Evolutionary conservation across 2,888 invertebrate species (phyloP), one percentile per base, ranked within the genome.

Genomic region (Cartodere bifasciata): DNA sequence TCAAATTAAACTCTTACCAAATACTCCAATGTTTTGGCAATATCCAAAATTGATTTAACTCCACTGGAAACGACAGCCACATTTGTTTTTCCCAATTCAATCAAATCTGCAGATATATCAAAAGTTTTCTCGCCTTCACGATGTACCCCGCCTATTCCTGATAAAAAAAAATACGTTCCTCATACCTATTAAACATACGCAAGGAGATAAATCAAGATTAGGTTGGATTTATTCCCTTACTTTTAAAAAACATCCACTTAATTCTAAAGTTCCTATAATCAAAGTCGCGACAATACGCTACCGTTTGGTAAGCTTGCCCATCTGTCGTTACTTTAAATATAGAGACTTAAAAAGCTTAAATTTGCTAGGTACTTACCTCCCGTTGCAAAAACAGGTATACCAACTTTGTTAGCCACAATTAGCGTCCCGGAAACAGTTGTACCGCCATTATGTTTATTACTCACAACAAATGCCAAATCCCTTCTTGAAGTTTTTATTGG

Each of bases 351-450:
- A n/a, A n/a, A n/a, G n/a, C n/a, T n/a, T n/a, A n/a, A n/a, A n/a
- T n/a, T n/a, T n/a, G n/a, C n/a, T n/a, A 15, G 6, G 27, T 13
- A 35, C 35, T 47, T 45, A 58, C 82, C 84, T 39, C 97, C 97
- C 14, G 98, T 98, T 2, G 90, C 95, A 65, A 98, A 94, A 29
- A 98, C 68, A 7, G 75, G 70, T 48, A 98, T 90, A 4, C 82
- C 85, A 5, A 78, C 80, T 40, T 72, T 63, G 37, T 84, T 70
- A 1, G 95, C 86, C 4, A 84, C 72, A 16, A 90, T 65, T 64
- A 95, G 78, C 1, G 97, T 98, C 0, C 85, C 92, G 0, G 94
- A 84, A 1, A 98, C 97, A 0, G 98, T 98, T 0, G 97, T 97
- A 2, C 97, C 97, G 1, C 95, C 94, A 50, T 75, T 76, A 13